Evolutionary conservation across 2,797 vertebrate species (phyloP), one percentile per base, ranked within the genome.

Genomic region (Pelochelys cantorii): DNA sequence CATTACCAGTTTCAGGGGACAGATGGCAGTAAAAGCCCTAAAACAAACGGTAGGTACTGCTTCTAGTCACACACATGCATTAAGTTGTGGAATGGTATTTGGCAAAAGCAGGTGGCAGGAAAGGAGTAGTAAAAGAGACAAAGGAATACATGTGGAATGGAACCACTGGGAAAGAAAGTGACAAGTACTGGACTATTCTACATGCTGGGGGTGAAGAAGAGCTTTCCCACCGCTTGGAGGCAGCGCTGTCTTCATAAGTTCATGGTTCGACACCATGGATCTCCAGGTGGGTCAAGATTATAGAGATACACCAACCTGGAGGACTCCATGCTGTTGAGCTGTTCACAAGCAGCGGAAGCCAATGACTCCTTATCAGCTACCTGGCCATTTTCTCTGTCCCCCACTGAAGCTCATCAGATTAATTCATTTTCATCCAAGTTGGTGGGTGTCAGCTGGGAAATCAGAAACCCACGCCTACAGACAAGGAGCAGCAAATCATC

Each of bases 261-360:
- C 97, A 98, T 95, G 96, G 96, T 98, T 98, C 97, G 95, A 97
- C 98, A 97, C 97, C 98, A 98, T 98, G 98, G 98, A 98, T 98
- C 98, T 98, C 98, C 98, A 98, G 98, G 98, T 98, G 98, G 98
- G 98, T 98, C 98, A 98, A 97, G 95, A 78, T 94, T 97, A 97
- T 97, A 97, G 96, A 98, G 95, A 97, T 96, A 97, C 97, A 98
- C 98, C 98, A 98, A 98, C 98, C 98, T 98, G 98, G 98, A 98
- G 97, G 97, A 98, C 97, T 98, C 98, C 98, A 98, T 98, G 98
- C 97, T 98, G 98, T 98, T 89, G 98, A 98, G 98, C 97, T 98
- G 95, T 98, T 98, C 98, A 97, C 77, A 85, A 96, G 96, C 98
- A 97, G 95, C 98, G 96, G 94, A 96, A 87, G 59, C 80, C 93